Conservation (phyloP, 2,797 vertebrate species). For the Thamnophis elegans region DNA sequence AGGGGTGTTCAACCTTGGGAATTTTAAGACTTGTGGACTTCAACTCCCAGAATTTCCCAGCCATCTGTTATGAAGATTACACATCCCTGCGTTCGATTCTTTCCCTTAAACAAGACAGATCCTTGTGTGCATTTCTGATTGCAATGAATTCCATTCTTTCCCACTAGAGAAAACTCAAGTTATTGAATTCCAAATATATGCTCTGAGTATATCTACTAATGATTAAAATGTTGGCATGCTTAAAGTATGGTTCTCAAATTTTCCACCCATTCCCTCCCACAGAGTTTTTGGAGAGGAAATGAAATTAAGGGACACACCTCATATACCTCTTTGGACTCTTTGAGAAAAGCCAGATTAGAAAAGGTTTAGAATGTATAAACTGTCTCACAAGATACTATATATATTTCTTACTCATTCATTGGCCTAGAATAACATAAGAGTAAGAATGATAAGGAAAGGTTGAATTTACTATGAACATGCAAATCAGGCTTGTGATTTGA, state of each 20-base stretch:
- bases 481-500: background rate
- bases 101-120: background rate
- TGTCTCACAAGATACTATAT: background rate
- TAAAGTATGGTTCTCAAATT: background rate
- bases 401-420: background rate
- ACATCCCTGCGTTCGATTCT: background rate
- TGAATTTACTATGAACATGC: background rate
- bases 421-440: background rate
- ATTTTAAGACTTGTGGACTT: background rate
- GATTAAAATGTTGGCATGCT: background rate
- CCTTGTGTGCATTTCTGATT: background rate
- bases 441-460: background rate
- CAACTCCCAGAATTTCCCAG: background rate
- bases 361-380: background rate
- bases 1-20: background rate
- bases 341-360: background rate
- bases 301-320: background rate
- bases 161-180: background rate
- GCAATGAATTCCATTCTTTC: background rate
- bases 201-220: background rate
- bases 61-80: background rate
- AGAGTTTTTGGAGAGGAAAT: background rate
- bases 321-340: background rate
- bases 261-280: background rate
- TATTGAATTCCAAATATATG: conserved; percentile 1